These are phyloP conservation scores for Coendou prehensilis DNA, from an alignment of 2,797 vertebrate species.

Conservation along the genomic window DNA sequence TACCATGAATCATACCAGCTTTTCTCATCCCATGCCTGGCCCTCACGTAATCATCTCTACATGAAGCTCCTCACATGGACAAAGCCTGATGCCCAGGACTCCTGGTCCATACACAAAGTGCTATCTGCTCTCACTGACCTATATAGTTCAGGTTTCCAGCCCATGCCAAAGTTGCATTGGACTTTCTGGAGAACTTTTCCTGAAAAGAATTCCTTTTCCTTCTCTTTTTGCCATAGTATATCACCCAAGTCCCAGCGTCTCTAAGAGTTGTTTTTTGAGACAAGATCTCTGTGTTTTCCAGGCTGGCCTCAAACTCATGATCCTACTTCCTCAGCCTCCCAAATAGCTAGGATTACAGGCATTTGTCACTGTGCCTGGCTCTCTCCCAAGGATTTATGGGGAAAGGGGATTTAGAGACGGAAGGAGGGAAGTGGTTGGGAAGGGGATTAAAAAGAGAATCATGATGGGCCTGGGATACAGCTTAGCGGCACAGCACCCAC, in stretches of 20 bases:
- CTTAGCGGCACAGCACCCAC: no score
- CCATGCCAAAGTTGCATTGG: constrained; percentile 15
- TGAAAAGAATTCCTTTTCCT: background rate
- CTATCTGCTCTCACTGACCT: background rate
- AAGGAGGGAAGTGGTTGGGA: background rate
- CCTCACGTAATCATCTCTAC: background rate
- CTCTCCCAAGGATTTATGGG: background rate
- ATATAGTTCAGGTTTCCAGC: background rate
- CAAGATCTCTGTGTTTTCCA: background rate
- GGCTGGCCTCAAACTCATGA: background rate
- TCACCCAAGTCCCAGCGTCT: background rate
- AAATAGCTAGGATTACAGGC: background rate
- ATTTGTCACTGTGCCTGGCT: background rate
- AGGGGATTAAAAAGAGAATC: background rate
- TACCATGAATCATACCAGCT: background rate
- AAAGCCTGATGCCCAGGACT: background rate
- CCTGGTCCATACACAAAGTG: background rate
- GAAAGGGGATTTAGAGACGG: background rate
- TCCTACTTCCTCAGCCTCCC: background rate
- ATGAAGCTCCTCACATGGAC: background rate
- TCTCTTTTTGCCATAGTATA: background rate
- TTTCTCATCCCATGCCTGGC: background rate
- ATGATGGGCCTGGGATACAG: no score
- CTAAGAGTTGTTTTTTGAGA: background rate
- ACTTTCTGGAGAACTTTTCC: constrained; percentile 55